Percentiles rank a stretch among this genome's conserved stretches.
phyloP scores from a whole-genome alignment of 2,888 invertebrate species.

The Troglohyphantes excavatus region DNA sequence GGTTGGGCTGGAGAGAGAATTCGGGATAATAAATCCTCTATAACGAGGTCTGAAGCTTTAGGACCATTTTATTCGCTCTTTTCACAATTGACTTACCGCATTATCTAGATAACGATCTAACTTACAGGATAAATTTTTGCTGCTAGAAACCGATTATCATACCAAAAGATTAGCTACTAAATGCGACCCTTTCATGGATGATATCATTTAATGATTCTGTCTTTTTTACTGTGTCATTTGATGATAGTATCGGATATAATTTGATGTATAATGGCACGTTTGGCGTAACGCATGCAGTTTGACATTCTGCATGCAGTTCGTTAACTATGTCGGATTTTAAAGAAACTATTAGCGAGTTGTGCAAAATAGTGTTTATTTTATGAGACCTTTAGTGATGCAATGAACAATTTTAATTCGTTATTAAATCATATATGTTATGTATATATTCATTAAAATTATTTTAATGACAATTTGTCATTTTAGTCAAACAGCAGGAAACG shows the following conservation, averaged over 20 bases:
- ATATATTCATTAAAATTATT: too few species aligned
- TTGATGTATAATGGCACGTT: background rate
- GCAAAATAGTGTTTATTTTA: too few species aligned
- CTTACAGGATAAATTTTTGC: conserved; percentile 64
- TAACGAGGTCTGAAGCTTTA: conserved; percentile 50
- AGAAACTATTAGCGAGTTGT: too few species aligned
- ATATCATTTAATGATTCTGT: conserved; percentile 55
- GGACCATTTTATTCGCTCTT: conserved; percentile 61
- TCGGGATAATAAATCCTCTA: conserved; percentile 62
- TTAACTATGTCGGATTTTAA: too few species aligned
- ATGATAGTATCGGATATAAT: background rate
- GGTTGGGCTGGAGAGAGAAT: conserved; percentile 40
- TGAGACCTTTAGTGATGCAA: too few species aligned
- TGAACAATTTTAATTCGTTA: too few species aligned
- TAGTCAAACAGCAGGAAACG: too few species aligned
- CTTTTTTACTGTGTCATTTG: background rate
- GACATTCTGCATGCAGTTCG: too few species aligned
- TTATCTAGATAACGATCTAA: conserved; percentile 66
- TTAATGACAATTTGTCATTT: too few species aligned
- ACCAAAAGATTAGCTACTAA: conserved; percentile 62
- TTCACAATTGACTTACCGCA: conserved; percentile 64
- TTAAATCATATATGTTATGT: too few species aligned
- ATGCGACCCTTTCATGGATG: conserved; percentile 47
- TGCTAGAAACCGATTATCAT: conserved; percentile 64
- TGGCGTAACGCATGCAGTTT: background rate